Base-by-base conservation (phyloP, 2,888 invertebrate species). In the Sycophila texana region DNA sequence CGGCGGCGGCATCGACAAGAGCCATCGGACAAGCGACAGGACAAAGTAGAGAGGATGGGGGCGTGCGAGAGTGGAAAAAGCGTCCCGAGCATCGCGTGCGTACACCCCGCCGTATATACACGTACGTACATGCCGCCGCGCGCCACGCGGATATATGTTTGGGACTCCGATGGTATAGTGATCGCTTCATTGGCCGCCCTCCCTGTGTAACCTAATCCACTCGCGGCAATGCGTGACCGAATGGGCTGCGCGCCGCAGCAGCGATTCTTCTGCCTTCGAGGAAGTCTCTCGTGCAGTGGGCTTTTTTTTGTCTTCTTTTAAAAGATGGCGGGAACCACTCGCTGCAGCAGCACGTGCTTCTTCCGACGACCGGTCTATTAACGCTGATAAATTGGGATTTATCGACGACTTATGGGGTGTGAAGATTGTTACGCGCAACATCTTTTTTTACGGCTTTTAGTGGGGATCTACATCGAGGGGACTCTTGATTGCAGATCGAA, bases 131-230 rank as follows among this genome's bases (percentile, higher is more conserved):
- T 26, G 26, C 26, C 26, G 26, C 26, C 26, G 61, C 61, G 39
- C n/a, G n/a, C n/a, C n/a, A n/a, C 30, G 30, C 63, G 39, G 63
- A 39, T 53, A 63, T 63, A 47, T 39, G 63, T 30, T 71, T 47
- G 68, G 57, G 39, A 57, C 55, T n/a, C 39, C 14, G 7, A 18
- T 13, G 51, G 49, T 55, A 73, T 26, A 80, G 79, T 83, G 82
- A 82, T 82, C 82, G 83, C 82, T 84, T 83, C 83, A 84, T 84
- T 82, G 83, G 81, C 74, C 60, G 57, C 39, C 61, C 39, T 20
- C 12, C 51, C 18, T 39, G 57, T 47, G 74, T 83, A 83, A 84
- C 80, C 83, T 81, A 83, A 81, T 77, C 83, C 83, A 82, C 53
- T 72, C 61, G 22, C 39, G 30, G 16, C 77, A 80, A 80, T 83